A percentile compares a stretch with the other conserved stretches of the same genome.
Conservation (phyloP, 2,888 invertebrate species). For the Papilio gigon region DNA sequence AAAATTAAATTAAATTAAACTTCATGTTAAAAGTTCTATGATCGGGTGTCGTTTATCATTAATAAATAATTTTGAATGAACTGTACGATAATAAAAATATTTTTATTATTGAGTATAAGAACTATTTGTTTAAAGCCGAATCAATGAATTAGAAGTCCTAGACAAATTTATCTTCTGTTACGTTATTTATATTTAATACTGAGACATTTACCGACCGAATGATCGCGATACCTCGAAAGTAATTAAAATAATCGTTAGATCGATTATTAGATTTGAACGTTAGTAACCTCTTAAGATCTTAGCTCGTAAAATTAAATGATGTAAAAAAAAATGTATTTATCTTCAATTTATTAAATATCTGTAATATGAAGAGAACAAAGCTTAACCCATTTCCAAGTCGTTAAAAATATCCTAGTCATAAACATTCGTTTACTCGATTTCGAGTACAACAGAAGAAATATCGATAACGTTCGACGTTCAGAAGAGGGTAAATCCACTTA, state of each 20-base stretch:
- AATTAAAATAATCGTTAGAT: no score
- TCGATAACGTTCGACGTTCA: constrained; percentile 32
- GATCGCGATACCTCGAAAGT: no score
- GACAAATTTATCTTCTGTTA: no score
- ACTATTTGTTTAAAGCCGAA: no score
- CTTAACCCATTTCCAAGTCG: constrained; percentile 10
- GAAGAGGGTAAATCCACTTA: constrained; percentile 39
- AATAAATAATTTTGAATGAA: not conserved
- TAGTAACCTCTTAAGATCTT: no score
- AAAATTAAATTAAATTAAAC: constrained; percentile 14
- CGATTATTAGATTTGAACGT: no score
- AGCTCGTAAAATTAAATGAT: no score
- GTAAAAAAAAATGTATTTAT: not conserved
- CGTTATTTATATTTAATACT: no score
- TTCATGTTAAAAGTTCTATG: not conserved
- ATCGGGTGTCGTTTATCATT: not conserved
- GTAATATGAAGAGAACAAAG: not conserved
- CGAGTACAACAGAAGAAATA: constrained; percentile 37
- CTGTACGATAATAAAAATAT: not conserved
- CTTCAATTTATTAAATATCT: not conserved
- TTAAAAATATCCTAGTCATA: constrained; percentile 25
- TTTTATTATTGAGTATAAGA: no score
- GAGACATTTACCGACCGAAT: no score
- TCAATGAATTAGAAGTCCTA: no score
- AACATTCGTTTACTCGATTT: constrained; percentile 27